Base-by-base conservation (phyloP, 2,797 vertebrate species). In the Callimico goeldii region DNA sequence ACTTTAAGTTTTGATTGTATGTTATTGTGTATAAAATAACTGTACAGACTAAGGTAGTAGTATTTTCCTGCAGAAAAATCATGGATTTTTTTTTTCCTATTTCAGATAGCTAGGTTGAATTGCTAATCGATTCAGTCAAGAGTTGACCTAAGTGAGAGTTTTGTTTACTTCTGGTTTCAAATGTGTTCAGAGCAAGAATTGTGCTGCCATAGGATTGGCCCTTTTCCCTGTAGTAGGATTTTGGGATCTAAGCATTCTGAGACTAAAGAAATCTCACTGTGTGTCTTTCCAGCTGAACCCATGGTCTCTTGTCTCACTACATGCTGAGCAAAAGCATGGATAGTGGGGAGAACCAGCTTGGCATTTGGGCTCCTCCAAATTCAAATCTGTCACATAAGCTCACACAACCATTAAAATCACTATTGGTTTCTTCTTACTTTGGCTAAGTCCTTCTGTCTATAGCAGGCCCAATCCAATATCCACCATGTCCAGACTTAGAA, bases 11-110 rank as follows among this genome's bases (percentile, higher is more conserved):
- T 79, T 94, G 26, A 70, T 86, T 84, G 43, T 91, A 73, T 50
- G 22, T 72, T 84, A 70, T 39, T 84, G 22, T 81, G 26, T 41
- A 36, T 64, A 48, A 95, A 41, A 67, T 76, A 88, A 75, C 58
- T 83, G 5, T 88, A 88, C 46, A 79, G 19, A 11, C 10, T 79
- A 77, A 64, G 50, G 4, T 43, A 15, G 8, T 82, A 39, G 41
- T 70, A 52, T 93, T 95, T 95, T 84, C 30, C 52, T 88, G 39
- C 2, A 93, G 77, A 88, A 95, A 93, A 88, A 57, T 2, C 14
- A 24, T 84, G 4, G 1, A 9, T 22, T 55, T 17, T n/a, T n/a
- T 22, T 82, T 50, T 26, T 48, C 12, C 3, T 88, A 28, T 81
- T 36, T 80, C 19, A 57, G 39, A 30, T 77, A 79, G 26, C 28